phyloP scores from a whole-genome alignment of 1,140 invertebrate genomes.

The Phocides pigmalion region DNA sequence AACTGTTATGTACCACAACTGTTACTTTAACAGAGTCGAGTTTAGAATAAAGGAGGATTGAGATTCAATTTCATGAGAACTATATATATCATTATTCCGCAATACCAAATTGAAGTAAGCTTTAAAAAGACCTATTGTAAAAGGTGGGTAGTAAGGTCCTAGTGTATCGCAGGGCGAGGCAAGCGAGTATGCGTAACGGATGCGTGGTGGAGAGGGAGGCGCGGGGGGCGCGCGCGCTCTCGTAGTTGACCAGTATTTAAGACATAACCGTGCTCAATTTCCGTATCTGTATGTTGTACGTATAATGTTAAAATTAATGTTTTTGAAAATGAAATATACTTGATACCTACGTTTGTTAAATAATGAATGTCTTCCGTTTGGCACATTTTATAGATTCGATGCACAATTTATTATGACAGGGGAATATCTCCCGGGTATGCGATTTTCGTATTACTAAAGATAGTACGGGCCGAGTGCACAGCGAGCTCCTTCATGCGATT shows the following conservation, averaged over 20 bases:
- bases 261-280: conserved; percentile 79
- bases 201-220: too few species aligned
- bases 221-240: conserved; percentile 35
- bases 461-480: conserved; percentile 73
- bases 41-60: too few species aligned
- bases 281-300: conserved; percentile 76
- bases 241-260: conserved; percentile 63
- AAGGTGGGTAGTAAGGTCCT: too few species aligned
- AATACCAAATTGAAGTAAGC: too few species aligned
- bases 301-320: conserved; percentile 53
- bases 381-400: conserved; percentile 75
- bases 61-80: too few species aligned
- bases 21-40: too few species aligned
- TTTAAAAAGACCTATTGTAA: not conserved
- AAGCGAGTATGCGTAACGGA: conserved; percentile 48
- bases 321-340: conserved; percentile 63
- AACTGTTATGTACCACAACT: too few species aligned
- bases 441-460: conserved; percentile 46
- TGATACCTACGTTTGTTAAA: conserved; percentile 69
- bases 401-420: conserved; percentile 75
- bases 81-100: too few species aligned
- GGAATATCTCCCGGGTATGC: conserved; percentile 44
- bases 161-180: conserved; percentile 15
- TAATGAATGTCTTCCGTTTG: conserved; percentile 82
- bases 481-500: conserved; percentile 72